Conservation (phyloP, 2,888 invertebrate genomes). For the Gortyna flavago region DNA sequence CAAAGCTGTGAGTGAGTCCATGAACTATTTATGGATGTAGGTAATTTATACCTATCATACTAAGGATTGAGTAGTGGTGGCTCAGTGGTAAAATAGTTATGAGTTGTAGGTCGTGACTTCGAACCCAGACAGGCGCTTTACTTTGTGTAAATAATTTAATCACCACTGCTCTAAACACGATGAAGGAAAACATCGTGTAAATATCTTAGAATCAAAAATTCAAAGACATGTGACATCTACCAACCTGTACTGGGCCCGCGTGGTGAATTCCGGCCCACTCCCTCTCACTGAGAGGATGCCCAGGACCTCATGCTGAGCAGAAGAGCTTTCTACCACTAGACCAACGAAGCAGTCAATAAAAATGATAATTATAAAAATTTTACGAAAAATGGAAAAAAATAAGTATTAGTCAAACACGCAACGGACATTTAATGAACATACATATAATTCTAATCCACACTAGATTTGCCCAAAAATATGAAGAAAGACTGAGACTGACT, state of each 20-base stretch:
- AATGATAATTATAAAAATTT: neutral
- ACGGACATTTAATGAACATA: neutral
- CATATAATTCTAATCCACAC: neutral
- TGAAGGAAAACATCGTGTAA: neutral
- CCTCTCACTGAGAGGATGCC: too few relatives aligned
- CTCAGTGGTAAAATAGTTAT: neutral
- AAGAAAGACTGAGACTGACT: neutral
- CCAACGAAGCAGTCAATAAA: neutral
- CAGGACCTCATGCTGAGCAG: too few relatives aligned
- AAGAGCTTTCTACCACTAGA: neutral
- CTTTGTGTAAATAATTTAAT: neutral
- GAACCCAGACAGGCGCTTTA: neutral
- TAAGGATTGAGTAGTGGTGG: neutral
- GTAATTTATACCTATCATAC: neutral
- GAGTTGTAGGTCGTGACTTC: neutral
- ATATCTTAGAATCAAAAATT: neutral
- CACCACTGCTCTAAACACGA: neutral
- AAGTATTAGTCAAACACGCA: neutral
- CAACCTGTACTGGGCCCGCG: neutral
- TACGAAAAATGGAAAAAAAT: neutral
- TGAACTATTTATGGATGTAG: neutral
- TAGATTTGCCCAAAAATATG: constrained; percentile 7
- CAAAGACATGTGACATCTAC: too few relatives aligned
- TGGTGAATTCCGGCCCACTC: neutral
- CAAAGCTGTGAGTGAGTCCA: neutral